Evolutionary conservation across 2,113 vertebrate species (phyloP), one percentile per base, ranked within the genome.

Genomic region (Lasiurus borealis): DNA sequence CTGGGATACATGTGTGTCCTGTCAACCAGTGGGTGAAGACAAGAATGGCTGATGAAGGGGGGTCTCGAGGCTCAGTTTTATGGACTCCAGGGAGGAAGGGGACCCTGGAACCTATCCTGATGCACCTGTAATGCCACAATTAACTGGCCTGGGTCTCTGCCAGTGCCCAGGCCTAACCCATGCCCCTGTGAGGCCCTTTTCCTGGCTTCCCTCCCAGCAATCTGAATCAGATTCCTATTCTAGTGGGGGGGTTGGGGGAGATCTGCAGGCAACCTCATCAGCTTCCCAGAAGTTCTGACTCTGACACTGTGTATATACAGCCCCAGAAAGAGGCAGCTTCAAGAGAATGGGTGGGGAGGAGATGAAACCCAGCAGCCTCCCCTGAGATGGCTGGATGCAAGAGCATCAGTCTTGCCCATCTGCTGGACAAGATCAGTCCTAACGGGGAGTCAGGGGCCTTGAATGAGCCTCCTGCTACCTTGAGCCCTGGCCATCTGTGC

Each of bases 81-180:
- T 50, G 25, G 48, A 52, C 36, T 31, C 23, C 25, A 48, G 48
- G n/a, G 59, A 69, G 29, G 54, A 46, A 48, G 34, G 34, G 46
- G 23, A n/a, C 1, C 29, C 48, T 12, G 16, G 46, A 36, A 52
- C 40, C 84, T 2, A 12, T 13, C 46, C 25, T 2, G 9, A 31
- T 8, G 19, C 13, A 0, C 27, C 44, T 5, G 2, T 23, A 14
- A n/a, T 68, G 34, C 3, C 54, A 2, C 15, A 44, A 46, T 11
- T 14, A 84, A 54, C 31, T 16, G 57, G 44, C 8, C 12, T 1
- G 31, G 16, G 11, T 80, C 5, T 48, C 4, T 27, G 64, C 36
- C 36, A 23, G 50, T 1, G 27, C 91, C 31, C 8, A 16, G 68
- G 27, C 48, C 69, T 34, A 31, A 59, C 59, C 15, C 11, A 11